Percentiles rank a stretch among this genome's conserved stretches.
Evolutionary conservation across 2,797 vertebrate genomes (phyloP).

Genomic region (Epinephelus awoara): DNA sequence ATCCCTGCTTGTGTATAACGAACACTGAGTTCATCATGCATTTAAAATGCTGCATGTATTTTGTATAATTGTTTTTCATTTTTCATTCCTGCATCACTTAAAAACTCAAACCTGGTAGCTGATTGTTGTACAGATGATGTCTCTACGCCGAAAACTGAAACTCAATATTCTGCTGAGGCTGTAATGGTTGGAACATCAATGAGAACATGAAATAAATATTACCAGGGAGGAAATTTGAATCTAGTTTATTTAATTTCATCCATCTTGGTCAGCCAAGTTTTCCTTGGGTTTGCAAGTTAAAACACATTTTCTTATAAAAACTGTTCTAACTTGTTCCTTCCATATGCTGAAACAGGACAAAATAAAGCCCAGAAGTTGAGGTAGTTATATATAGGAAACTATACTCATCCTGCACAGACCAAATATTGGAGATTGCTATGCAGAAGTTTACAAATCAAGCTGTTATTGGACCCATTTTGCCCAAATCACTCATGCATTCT

Average conservation of each 20-base stretch:
- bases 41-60: slow-evolving; percentile 25
- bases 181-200: background rate
- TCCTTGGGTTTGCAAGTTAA: background rate
- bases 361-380: background rate
- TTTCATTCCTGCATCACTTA: slow-evolving; percentile 1
- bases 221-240: background rate
- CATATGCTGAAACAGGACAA: background rate
- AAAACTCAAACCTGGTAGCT: background rate
- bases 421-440: slow-evolving; percentile 1
- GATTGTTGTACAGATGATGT: background rate
- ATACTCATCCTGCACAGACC: background rate
- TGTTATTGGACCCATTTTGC: slow-evolving; percentile 32
- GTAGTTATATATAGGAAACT: background rate
- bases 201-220: slow-evolving; percentile 5
- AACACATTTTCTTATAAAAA: slow-evolving; percentile 1
- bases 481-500: slow-evolving; percentile 47
- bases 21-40: background rate
- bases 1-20: background rate
- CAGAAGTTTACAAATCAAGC: slow-evolving; percentile 19
- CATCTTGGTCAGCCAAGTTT: background rate
- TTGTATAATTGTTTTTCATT: background rate
- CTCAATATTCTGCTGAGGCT: background rate
- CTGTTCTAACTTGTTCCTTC: background rate
- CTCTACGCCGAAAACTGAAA: slow-evolving; percentile 17
- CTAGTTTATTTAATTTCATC: slow-evolving; percentile 14